These are phyloP conservation scores for Vireo griseus DNA, from an alignment of 2,797 vertebrate genomes.

Conservation along the genomic window DNA sequence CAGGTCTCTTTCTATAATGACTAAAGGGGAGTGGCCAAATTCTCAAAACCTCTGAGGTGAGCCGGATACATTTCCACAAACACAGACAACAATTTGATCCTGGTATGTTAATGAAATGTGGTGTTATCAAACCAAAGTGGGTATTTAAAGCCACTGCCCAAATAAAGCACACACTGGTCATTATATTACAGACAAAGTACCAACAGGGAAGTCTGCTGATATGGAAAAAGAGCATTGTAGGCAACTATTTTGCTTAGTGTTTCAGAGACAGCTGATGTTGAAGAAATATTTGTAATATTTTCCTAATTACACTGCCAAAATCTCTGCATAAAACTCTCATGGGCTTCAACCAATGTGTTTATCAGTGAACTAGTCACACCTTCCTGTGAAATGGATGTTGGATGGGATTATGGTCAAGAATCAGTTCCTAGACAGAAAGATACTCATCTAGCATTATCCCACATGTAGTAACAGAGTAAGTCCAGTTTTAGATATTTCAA, in stretches of 20 bases:
- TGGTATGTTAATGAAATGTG: conserved; percentile 6
- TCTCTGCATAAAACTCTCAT: background rate
- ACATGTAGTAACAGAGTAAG: background rate
- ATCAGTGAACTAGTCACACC: background rate
- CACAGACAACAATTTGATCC: conserved; percentile 37
- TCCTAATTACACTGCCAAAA: background rate
- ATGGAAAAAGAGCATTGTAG: background rate
- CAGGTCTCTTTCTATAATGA: conserved; percentile 91
- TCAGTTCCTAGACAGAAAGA: background rate
- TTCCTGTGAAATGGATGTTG: background rate
- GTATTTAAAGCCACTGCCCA: background rate
- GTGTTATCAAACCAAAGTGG: background rate
- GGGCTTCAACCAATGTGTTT: background rate
- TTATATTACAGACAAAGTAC: background rate
- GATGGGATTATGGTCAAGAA: background rate
- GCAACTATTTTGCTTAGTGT: background rate
- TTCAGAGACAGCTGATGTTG: background rate
- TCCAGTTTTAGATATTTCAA: background rate
- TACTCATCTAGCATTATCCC: background rate
- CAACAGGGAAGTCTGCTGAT: background rate
- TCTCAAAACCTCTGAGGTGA: conserved; percentile 66
- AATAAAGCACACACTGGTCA: background rate
- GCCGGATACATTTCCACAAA: conserved; percentile 55
- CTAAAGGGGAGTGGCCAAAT: conserved; percentile 83
- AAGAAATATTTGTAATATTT: background rate